Evolutionary conservation across 2,888 invertebrate genomes (phyloP).

Genomic region (Leptopilina drosophilae): DNA sequence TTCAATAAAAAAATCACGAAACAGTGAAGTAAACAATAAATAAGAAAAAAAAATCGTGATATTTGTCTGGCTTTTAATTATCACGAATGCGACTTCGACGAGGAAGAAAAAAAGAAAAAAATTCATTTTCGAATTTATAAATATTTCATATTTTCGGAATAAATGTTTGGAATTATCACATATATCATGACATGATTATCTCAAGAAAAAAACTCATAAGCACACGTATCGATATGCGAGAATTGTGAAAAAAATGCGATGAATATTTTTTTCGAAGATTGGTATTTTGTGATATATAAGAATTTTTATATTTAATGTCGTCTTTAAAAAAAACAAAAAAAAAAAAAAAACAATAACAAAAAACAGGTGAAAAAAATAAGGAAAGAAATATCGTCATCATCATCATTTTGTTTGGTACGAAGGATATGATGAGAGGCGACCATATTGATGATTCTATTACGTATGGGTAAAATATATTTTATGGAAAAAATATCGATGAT

Average conservation of each 20-base stretch:
- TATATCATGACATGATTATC: neutral
- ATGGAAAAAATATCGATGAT: slow-evolving; percentile 11
- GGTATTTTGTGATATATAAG: neutral
- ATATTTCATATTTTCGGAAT: neutral
- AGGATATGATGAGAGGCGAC: neutral
- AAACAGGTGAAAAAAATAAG: neutral
- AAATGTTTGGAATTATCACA: neutral
- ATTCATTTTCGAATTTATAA: neutral
- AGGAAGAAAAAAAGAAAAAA: neutral
- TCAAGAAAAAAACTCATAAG: neutral
- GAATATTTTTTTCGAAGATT: neutral
- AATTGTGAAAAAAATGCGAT: neutral
- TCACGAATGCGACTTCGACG: neutral
- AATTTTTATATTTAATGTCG: neutral
- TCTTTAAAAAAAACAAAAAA: neutral
- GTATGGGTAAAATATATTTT: too few species aligned
- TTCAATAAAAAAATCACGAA: neutral
- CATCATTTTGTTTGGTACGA: too few species aligned
- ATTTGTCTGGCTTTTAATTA: too few species aligned
- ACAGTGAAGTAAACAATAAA: too few species aligned
- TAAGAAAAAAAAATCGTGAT: too few species aligned
- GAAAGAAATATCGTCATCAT: neutral
- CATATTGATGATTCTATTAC: neutral
- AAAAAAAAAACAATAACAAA: too few species aligned
- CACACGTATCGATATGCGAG: neutral